Evolutionary conservation across 2,888 invertebrate genomes (phyloP), one percentile per base, ranked within the genome.

Genomic region (Standfussiana lucernea): DNA sequence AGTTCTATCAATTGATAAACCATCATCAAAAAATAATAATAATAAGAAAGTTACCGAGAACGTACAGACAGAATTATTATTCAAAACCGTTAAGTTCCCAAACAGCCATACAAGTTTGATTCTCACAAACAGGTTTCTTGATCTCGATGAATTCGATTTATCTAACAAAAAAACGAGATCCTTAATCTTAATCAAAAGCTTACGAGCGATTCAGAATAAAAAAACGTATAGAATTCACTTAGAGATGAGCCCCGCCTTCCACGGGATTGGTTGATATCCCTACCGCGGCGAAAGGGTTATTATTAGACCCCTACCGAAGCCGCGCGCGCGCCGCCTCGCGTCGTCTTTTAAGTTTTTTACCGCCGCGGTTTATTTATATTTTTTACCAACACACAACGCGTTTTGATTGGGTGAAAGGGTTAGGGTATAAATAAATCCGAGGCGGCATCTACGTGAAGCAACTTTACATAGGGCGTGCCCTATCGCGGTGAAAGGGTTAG

Each of bases 261-360:
- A 76, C 88, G 88, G 88, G 91, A 96, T 96, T 97, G 96, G 97
- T 87, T 91, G 95, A 72, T 93, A 95, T 94, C 95, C 95, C 94
- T 95, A 94, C 93, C 91, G 88, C 87, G 80, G 88, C 89, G 92
- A 95, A 96, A 95, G 96, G 96, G 96, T 96, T 96, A 96, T 96
- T 96, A 96, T 93, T 95, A 95, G 93, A 89, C 91, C 93, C 93
- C 93, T 90, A 86, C 89, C 82, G 81, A 79, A 89, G 90, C 87
- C 87, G 93, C 94, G 93, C 93, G 92, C 93, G 95, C 94, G 94
- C 93, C 92, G 94, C 92, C 81, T 86, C 85, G 84, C 88, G 71
- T 71, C 92, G 90, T 94, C 94, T 96, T 95, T 94, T 95, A 93
- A 90, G 91, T 95, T 96, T 96, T 96, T 96, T 95, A 95, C 88